phyloP scores from a whole-genome alignment of 2,888 invertebrate genomes.

The Belgica antarctica region DNA sequence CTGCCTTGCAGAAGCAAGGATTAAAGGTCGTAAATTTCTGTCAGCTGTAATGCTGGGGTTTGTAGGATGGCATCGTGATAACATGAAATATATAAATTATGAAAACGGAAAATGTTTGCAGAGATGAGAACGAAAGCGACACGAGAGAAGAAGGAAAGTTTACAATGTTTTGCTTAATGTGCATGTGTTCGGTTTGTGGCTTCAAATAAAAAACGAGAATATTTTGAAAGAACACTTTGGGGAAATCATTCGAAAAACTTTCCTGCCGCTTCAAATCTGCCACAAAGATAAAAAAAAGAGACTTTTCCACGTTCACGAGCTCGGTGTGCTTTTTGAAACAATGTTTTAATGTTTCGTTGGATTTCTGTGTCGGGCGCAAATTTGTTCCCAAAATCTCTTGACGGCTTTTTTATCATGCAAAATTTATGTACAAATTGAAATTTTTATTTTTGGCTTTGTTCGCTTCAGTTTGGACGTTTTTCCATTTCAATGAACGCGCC shows the following conservation, averaged over 20 bases:
- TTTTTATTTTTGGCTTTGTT: too few species aligned
- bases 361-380: background rate
- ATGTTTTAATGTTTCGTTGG: slow-evolving; percentile 3
- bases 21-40: too few species aligned
- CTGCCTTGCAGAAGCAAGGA: too few species aligned
- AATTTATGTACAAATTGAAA: too few species aligned
- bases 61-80: too few species aligned
- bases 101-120: background rate
- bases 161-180: background rate
- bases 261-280: slow-evolving; percentile 19
- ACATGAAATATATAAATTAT: background rate
- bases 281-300: background rate
- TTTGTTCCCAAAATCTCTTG: slow-evolving; percentile 1
- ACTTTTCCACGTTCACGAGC: background rate
- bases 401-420: too few species aligned
- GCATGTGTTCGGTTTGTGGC: background rate
- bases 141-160: too few species aligned
- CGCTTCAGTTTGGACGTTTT: too few species aligned
- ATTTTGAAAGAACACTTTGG: background rate
- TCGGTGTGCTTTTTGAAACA: too few species aligned
- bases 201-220: background rate
- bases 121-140: too few species aligned
- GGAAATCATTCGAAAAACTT: slow-evolving; percentile 20
- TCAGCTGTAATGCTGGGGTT: too few species aligned
- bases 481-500: too few species aligned